phyloP scores from a whole-genome alignment of 2,888 invertebrate species.

The Caenorhabditis afra region DNA sequence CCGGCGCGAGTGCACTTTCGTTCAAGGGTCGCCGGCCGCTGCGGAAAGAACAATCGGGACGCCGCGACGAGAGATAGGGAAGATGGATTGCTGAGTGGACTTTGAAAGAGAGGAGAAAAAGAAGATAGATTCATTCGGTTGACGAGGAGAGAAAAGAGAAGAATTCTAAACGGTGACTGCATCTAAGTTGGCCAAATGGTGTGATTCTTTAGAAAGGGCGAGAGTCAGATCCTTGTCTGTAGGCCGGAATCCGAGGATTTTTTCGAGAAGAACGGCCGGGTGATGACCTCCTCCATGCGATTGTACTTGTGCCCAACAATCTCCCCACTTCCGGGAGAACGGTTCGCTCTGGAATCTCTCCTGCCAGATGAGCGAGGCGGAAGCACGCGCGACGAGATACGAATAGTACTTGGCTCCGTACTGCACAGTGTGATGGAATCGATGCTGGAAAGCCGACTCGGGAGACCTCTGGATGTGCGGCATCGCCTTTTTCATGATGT shows the following conservation, averaged over 20 bases:
- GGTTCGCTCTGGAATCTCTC: conserved; percentile 72
- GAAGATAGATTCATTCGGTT: neutral
- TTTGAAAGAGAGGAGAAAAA: neutral
- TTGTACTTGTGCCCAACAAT: conserved; percentile 78
- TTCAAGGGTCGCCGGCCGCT: neutral
- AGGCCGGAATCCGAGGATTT: conserved; percentile 71
- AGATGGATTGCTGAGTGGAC: conserved; percentile 1
- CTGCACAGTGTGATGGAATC: conserved; percentile 96
- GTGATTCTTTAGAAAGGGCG: conserved; percentile 61
- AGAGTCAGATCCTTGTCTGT: conserved; percentile 64
- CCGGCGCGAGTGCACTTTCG: conserved; percentile 6
- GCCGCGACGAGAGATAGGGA: neutral
- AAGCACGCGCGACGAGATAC: conserved; percentile 88
- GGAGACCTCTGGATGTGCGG: conserved; percentile 69
- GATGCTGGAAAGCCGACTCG: conserved; percentile 75
- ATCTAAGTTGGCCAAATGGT: conserved; percentile 61
- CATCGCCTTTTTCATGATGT: conserved; percentile 69
- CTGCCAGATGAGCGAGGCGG: conserved; percentile 77
- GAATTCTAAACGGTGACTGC: conserved; percentile 65
- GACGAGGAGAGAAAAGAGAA: conserved; percentile 5
- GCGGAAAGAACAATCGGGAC: conserved; percentile 36
- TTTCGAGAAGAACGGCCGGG: conserved; percentile 71
- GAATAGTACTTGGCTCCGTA: conserved; percentile 99
- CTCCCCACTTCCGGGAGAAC: conserved; percentile 69
- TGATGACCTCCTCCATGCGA: conserved; percentile 78